Conservation (phyloP, 2,113 vertebrate genomes). For the Haemorhous mexicanus region DNA sequence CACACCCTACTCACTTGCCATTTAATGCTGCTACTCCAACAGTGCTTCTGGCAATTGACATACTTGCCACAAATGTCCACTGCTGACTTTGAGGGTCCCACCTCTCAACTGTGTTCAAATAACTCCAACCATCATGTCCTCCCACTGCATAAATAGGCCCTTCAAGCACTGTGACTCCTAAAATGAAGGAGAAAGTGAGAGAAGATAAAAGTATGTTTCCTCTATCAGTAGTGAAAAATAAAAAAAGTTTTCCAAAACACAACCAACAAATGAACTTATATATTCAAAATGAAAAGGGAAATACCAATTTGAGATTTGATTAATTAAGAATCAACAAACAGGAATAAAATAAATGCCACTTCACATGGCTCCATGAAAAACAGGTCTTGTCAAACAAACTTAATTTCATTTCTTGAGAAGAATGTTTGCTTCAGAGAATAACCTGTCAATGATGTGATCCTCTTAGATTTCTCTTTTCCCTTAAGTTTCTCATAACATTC, state of each 20-base stretch:
- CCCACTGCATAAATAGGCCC: slow-evolving; percentile 83
- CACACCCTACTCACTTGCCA: slow-evolving; percentile 79
- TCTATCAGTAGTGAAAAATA: not conserved
- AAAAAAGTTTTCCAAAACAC: not conserved
- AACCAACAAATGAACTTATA: not conserved
- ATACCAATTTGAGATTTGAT: not conserved
- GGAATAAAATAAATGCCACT: not conserved
- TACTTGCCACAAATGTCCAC: slow-evolving; percentile 82
- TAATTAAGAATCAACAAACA: not conserved
- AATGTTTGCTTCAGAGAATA: not conserved
- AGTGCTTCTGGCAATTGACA: slow-evolving; percentile 81
- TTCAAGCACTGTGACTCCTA: slow-evolving; percentile 81
- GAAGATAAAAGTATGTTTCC: not conserved
- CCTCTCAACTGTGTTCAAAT: slow-evolving; percentile 80
- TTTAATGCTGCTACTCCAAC: slow-evolving; percentile 81
- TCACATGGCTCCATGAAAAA: not conserved
- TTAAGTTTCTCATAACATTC: not conserved
- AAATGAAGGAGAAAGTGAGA: slow-evolving; percentile 20
- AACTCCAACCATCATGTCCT: slow-evolving; percentile 83
- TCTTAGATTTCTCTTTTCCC: not conserved
- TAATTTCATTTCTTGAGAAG: not conserved
- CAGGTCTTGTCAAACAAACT: not conserved
- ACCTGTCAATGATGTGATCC: not conserved
- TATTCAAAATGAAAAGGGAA: not conserved
- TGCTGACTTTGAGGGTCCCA: slow-evolving; percentile 83